Evolutionary conservation across 2,888 invertebrate genomes (phyloP).

Genomic region (Strigamia crassipes): DNA sequence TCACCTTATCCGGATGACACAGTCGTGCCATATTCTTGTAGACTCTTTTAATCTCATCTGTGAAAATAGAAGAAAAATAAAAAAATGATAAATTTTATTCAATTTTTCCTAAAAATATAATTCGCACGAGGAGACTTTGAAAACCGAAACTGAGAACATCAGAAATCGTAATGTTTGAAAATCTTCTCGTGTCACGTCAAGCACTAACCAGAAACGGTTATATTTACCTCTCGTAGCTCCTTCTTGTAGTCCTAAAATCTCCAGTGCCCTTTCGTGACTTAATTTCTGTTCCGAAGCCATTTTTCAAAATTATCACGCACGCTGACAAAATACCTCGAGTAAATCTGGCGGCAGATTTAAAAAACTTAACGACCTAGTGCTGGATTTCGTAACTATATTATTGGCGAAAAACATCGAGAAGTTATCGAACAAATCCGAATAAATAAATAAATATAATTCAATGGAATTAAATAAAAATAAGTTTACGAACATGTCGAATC

Average conservation of each 20-base stretch:
- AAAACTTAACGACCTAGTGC: not conserved
- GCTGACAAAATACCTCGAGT: not conserved
- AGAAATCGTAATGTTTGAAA: not conserved
- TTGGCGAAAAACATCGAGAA: too few species aligned
- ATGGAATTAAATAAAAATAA: too few species aligned
- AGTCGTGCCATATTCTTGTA: not conserved
- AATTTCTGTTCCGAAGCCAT: constrained; percentile 23
- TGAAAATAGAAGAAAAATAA: not conserved
- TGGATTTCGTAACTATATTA: too few species aligned
- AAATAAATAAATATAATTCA: too few species aligned
- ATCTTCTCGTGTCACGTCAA: not conserved
- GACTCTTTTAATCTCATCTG: not conserved
- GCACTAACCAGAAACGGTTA: not conserved
- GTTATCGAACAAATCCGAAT: too few species aligned
- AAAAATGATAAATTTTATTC: too few species aligned
- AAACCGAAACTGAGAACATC: not conserved
- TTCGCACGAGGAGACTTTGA: too few species aligned
- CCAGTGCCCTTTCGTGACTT: not conserved
- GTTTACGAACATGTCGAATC: too few species aligned
- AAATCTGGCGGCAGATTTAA: not conserved
- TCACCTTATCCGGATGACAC: not conserved
- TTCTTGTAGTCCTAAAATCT: not conserved
- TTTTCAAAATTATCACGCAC: not conserved
- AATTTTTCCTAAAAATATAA: too few species aligned
- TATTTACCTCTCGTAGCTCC: not conserved